phyloP scores from a whole-genome alignment of 2,797 vertebrate species.

The Enteromius thamalakanensis region DNA sequence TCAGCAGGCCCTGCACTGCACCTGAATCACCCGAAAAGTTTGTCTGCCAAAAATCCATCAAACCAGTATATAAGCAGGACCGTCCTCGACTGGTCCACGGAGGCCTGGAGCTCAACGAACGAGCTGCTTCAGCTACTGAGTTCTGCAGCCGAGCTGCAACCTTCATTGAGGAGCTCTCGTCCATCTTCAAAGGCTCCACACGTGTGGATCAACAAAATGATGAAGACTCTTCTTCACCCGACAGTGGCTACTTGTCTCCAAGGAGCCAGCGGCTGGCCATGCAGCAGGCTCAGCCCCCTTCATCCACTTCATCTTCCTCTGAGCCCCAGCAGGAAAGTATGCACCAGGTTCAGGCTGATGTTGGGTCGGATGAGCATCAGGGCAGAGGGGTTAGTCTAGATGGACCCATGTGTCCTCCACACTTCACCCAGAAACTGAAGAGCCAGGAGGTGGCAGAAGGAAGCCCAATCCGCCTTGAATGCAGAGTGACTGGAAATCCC shows the following conservation, averaged over 20 bases:
- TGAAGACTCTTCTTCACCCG: slow-evolving; percentile 92
- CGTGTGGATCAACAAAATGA: slow-evolving; percentile 81
- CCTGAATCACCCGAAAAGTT: slow-evolving; percentile 66
- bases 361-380: slow-evolving; percentile 51
- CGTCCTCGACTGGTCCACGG: slow-evolving; percentile 76
- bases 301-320: slow-evolving; percentile 59
- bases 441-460: slow-evolving; percentile 97
- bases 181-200: slow-evolving; percentile 88
- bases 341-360: slow-evolving; percentile 38
- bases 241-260: slow-evolving; percentile 94
- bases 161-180: slow-evolving; percentile 95
- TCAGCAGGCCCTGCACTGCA: slow-evolving; percentile 59
- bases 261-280: slow-evolving; percentile 72
- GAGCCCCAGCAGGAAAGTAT: slow-evolving; percentile 66
- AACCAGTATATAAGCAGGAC: slow-evolving; percentile 80
- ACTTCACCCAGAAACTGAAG: slow-evolving; percentile 91
- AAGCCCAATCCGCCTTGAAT: slow-evolving; percentile 87
- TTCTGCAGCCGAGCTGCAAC: slow-evolving; percentile 89
- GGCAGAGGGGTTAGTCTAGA: slow-evolving; percentile 52
- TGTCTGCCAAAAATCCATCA: slow-evolving; percentile 66
- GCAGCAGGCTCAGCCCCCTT: slow-evolving; percentile 65
- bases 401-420: slow-evolving; percentile 78
- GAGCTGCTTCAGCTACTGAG: slow-evolving; percentile 78
- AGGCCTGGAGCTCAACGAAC: slow-evolving; percentile 73
- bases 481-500: slow-evolving; percentile 88